Conservation (phyloP, 2,888 invertebrate species). For the Eupithecia inturbata region DNA sequence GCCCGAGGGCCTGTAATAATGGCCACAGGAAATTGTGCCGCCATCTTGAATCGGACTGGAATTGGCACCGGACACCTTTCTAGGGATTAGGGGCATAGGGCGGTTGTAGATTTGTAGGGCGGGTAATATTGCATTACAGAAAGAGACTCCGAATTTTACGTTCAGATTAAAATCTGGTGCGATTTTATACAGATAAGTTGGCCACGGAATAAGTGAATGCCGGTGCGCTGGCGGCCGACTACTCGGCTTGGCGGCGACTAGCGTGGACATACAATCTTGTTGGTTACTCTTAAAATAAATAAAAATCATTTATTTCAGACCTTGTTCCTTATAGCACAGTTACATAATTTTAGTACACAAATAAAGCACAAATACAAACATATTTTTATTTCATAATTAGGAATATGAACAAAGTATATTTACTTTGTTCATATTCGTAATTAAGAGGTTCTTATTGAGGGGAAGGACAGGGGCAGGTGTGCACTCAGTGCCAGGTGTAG, state of each 20-base stretch:
- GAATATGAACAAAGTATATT: no score
- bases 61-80: conserved; percentile 45
- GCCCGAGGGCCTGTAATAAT: conserved; percentile 51
- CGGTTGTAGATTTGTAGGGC: conserved; percentile 31
- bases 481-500: no score
- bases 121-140: not conserved
- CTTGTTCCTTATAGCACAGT: no score
- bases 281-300: no score
- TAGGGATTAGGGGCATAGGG: conserved; percentile 36
- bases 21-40: conserved; percentile 53
- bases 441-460: no score
- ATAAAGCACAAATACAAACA: no score
- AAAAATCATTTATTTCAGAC: no score
- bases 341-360: no score
- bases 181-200: not conserved
- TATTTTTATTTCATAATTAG: no score
- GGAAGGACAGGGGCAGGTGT: no score
- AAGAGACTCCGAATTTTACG: not conserved
- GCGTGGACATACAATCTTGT: not conserved
- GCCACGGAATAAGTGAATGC: not conserved
- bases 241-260: not conserved
- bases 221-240: not conserved
- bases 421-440: no score
- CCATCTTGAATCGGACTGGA: conserved; percentile 53
- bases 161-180: not conserved